Conservation (phyloP, 2,888 invertebrate genomes). For the Dasysyrphus tricinctus region DNA sequence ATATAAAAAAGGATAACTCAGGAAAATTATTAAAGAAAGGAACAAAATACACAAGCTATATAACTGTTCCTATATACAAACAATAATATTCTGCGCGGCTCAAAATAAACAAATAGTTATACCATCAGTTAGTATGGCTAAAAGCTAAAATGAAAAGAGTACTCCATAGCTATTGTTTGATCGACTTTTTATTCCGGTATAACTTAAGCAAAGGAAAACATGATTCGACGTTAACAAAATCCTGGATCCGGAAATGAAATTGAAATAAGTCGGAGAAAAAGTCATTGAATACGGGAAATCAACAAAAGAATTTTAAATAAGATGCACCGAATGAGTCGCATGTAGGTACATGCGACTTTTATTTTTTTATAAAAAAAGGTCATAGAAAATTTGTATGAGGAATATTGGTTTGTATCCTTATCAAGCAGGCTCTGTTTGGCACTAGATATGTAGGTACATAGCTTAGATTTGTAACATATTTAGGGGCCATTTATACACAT, state of each 20-base stretch:
- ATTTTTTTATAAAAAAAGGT: too few relatives aligned
- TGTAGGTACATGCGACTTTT: too few relatives aligned
- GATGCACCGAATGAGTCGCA: too few relatives aligned
- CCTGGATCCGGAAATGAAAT: slow-evolving; percentile 57
- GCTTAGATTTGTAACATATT: too few relatives aligned
- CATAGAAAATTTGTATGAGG: too few relatives aligned
- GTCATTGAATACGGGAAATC: slow-evolving; percentile 55
- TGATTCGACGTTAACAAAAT: slow-evolving; percentile 49
- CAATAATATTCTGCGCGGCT: slow-evolving; percentile 20
- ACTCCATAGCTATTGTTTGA: slow-evolving; percentile 49
- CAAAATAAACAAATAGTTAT: slow-evolving; percentile 41
- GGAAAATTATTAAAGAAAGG: background rate
- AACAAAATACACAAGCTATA: background rate
- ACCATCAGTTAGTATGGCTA: background rate
- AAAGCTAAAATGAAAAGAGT: slow-evolving; percentile 21
- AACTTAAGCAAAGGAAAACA: slow-evolving; percentile 34
- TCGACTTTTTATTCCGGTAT: slow-evolving; percentile 49
- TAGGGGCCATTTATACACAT: too few relatives aligned
- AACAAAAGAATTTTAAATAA: slow-evolving; percentile 20
- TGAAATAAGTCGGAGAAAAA: slow-evolving; percentile 39
- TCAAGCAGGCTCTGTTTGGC: too few relatives aligned
- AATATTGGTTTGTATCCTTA: too few relatives aligned
- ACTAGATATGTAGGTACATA: too few relatives aligned
- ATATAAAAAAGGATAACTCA: slow-evolving; percentile 63
- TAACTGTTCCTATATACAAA: too few relatives aligned